These are phyloP conservation scores for Athalia circularis DNA, from an alignment of 2,888 invertebrate species.

Conservation along the genomic window DNA sequence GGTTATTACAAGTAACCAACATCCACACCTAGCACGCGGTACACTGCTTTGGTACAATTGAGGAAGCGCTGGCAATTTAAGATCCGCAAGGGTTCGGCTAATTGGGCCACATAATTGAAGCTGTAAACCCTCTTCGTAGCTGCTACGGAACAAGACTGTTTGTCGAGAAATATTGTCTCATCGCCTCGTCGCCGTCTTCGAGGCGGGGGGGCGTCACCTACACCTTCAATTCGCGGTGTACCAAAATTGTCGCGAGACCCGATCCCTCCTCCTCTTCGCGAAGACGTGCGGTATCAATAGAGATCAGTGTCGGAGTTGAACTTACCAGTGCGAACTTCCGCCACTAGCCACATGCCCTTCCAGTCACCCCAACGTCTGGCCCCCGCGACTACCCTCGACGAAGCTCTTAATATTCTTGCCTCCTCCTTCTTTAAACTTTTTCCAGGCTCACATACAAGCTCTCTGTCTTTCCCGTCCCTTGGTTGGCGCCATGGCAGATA, in stretches of 20 bases:
- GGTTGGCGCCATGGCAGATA: slow-evolving; percentile 63
- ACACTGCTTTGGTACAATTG: no score
- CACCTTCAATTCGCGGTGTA: slow-evolving; percentile 27
- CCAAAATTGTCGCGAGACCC: slow-evolving; percentile 23
- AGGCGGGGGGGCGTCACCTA: not conserved
- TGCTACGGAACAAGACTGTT: no score
- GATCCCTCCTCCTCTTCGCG: slow-evolving; percentile 41
- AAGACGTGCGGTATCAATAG: slow-evolving; percentile 62
- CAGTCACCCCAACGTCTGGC: slow-evolving; percentile 16
- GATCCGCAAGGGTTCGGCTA: no score
- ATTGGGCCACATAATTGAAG: no score
- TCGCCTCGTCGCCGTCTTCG: not conserved
- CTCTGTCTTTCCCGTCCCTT: slow-evolving; percentile 4
- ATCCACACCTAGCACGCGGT: no score
- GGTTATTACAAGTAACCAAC: no score
- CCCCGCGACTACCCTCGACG: not conserved
- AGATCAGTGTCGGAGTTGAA: slow-evolving; percentile 51
- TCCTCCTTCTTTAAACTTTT: not conserved
- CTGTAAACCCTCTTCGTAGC: no score
- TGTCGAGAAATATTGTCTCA: not conserved
- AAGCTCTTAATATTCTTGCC: not conserved
- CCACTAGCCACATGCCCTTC: slow-evolving; percentile 4
- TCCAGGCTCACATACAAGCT: not conserved
- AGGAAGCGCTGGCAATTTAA: no score
- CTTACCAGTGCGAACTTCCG: slow-evolving; percentile 64